Conservation (phyloP, 2,888 invertebrate species). For the Liopterus haemorrhoidalis region DNA sequence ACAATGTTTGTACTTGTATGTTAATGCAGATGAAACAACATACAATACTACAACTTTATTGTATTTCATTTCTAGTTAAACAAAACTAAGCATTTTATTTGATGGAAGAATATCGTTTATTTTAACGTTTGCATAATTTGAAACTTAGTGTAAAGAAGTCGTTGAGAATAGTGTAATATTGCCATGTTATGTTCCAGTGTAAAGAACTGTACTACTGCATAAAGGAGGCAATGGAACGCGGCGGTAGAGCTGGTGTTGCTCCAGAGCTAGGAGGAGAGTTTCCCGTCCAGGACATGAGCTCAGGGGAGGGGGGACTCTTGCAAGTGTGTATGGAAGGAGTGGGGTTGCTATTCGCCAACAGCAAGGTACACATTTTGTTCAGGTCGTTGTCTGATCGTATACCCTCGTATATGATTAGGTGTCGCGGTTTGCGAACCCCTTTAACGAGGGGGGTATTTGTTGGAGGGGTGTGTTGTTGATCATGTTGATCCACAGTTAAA, state of each 20-base stretch:
- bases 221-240: conserved; percentile 96
- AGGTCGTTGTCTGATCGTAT: conserved; percentile 2
- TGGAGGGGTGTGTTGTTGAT: conserved; percentile 9
- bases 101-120: too few relatives aligned
- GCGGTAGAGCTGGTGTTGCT: conserved; percentile 62
- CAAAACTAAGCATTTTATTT: too few relatives aligned
- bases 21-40: too few relatives aligned
- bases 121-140: conserved; percentile 19
- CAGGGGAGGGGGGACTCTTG: conserved; percentile 94
- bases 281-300: conserved; percentile 94
- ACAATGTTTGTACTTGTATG: too few relatives aligned
- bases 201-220: conserved; percentile 97
- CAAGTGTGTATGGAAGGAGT: conserved; percentile 99
- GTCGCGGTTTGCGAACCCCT: background rate
- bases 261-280: conserved; percentile 90
- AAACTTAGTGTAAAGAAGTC: background rate
- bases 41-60: too few relatives aligned
- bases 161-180: conserved; percentile 28
- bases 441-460: conserved; percentile 2
- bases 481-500: conserved; percentile 15
- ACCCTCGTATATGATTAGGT: conserved; percentile 2
- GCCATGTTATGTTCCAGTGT: too few relatives aligned
- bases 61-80: too few relatives aligned
- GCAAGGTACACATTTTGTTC: conserved; percentile 74
- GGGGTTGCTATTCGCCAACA: conserved; percentile 95